phyloP scores from a whole-genome alignment of 2,113 vertebrate species.

The Lepidothrix coronata region DNA sequence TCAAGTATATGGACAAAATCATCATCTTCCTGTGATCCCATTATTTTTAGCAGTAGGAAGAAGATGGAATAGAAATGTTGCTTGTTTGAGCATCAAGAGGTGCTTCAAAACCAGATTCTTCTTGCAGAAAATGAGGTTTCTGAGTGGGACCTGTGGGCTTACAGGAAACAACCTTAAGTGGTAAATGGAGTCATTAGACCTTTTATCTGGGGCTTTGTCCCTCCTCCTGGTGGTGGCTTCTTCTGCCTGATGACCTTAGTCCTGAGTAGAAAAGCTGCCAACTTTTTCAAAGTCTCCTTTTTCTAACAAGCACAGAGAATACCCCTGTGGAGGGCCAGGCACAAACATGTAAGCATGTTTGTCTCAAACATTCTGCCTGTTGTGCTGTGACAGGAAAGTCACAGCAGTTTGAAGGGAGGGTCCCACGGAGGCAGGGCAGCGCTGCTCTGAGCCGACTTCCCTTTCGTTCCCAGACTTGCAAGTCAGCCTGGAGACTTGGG shows the following conservation, averaged over 20 bases:
- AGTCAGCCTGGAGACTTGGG: background rate
- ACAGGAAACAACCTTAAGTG: background rate
- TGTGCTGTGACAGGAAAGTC: background rate
- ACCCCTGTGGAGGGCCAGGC: background rate
- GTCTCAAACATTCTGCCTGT: background rate
- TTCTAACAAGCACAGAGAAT: background rate
- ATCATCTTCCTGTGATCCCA: background rate
- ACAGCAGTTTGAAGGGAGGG: background rate
- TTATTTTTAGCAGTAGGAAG: background rate
- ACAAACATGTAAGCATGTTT: background rate
- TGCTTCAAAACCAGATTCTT: background rate
- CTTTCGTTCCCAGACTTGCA: background rate
- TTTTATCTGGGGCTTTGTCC: background rate
- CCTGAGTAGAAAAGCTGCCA: background rate
- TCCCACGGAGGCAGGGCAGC: background rate
- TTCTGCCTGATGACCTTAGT: background rate
- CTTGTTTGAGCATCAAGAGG: background rate
- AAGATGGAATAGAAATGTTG: accelerated
- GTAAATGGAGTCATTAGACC: background rate
- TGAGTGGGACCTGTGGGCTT: background rate
- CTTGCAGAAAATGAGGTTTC: background rate
- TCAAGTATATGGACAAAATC: background rate
- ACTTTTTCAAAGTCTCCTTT: background rate
- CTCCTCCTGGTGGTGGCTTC: background rate
- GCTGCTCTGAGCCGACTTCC: background rate